A percentile compares a stretch with the other conserved stretches of the same genome.
Conservation (phyloP, 2,888 invertebrate species). For the Pyrgus malvae region DNA sequence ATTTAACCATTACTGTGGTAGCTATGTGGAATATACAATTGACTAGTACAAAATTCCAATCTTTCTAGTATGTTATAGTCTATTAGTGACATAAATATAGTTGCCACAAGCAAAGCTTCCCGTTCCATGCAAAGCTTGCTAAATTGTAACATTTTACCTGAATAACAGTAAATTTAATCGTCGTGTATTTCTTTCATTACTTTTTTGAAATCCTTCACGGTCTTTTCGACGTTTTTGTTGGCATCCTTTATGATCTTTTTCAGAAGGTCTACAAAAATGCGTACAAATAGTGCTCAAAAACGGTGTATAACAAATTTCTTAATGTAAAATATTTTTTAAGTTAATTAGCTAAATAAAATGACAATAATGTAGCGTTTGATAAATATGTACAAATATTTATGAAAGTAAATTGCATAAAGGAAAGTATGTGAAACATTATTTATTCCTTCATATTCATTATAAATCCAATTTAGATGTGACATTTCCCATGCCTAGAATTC, state of each 20-base stretch:
- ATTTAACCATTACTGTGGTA: too few relatives aligned
- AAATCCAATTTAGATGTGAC: too few relatives aligned
- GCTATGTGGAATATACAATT: too few relatives aligned
- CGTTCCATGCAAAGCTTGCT: conserved; percentile 13
- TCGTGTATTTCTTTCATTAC: conserved; percentile 57
- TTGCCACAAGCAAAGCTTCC: conserved; percentile 42
- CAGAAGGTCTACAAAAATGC: conserved; percentile 49
- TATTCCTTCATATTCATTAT: too few relatives aligned
- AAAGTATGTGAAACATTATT: too few relatives aligned
- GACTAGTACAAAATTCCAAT: too few relatives aligned
- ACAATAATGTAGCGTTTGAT: too few relatives aligned
- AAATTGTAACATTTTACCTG: conserved; percentile 17
- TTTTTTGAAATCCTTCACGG: conserved; percentile 57
- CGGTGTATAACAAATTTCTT: background rate
- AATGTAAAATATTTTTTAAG: background rate
- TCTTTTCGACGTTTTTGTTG: conserved; percentile 63
- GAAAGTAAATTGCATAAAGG: too few relatives aligned
- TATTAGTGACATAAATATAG: conserved; percentile 1
- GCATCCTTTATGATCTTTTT: conserved; percentile 54
- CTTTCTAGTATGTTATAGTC: background rate
- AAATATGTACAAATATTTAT: too few relatives aligned
- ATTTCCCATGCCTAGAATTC: too few relatives aligned
- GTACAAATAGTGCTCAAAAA: conserved; percentile 32
- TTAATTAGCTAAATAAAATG: too few relatives aligned
- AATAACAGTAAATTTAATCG: conserved; percentile 40